These are phyloP conservation scores for Pararge aegeria DNA, from an alignment of 1,140 invertebrate species.

Conservation along the genomic window DNA sequence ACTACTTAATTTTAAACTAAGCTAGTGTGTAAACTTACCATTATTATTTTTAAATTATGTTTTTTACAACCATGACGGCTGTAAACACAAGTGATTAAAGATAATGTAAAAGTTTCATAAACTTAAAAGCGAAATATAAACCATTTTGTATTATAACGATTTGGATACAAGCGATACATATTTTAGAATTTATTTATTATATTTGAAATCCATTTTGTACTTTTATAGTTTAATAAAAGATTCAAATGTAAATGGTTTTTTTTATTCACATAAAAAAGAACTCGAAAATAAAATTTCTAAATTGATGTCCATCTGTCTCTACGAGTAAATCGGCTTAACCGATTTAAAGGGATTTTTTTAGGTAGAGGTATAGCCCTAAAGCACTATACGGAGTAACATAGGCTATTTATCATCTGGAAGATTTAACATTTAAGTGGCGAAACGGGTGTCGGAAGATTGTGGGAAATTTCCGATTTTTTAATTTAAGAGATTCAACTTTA, in stretches of 20 bases:
- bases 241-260: slow-evolving; percentile 11
- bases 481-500: too few species aligned
- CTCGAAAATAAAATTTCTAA: too few species aligned
- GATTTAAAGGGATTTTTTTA: too few species aligned
- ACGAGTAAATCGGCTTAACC: too few species aligned
- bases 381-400: too few species aligned
- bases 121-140: not conserved
- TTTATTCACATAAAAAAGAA: not conserved
- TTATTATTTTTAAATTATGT: not conserved
- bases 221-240: slow-evolving; percentile 23
- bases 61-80: not conserved
- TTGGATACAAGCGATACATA: not conserved
- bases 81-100: slow-evolving; percentile 6
- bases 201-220: slow-evolving; percentile 18
- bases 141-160: not conserved
- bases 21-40: slow-evolving; percentile 15
- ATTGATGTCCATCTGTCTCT: too few species aligned
- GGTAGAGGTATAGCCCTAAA: too few species aligned
- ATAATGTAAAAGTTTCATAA: slow-evolving; percentile 1
- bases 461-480: too few species aligned
- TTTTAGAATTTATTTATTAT: slow-evolving; percentile 19
- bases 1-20: slow-evolving; percentile 15
- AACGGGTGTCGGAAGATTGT: too few species aligned
- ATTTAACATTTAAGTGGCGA: too few species aligned
- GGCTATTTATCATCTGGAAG: too few species aligned